phyloP scores from a whole-genome alignment of 2,888 invertebrate species.

The Xanthorhoe spadicearia region DNA sequence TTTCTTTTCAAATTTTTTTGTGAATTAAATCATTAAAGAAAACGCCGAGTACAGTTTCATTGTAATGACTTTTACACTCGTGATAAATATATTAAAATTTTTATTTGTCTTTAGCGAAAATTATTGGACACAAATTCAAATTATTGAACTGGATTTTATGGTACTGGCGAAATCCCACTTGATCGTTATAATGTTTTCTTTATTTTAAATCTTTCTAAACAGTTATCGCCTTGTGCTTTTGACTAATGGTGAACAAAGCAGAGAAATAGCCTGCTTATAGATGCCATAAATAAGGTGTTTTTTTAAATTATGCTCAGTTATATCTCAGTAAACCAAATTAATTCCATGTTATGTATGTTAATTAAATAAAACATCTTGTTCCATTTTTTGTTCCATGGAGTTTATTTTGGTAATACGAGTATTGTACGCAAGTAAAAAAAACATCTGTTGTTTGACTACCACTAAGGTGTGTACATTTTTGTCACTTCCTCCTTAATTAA shows the following conservation, averaged over 20 bases:
- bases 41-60: not conserved
- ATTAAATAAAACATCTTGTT: too few relatives aligned
- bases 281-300: too few relatives aligned
- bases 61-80: not conserved
- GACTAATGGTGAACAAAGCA: too few relatives aligned
- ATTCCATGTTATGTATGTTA: too few relatives aligned
- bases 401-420: constrained; percentile 1
- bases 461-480: constrained; percentile 14
- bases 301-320: too few relatives aligned
- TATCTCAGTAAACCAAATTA: too few relatives aligned
- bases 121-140: too few relatives aligned
- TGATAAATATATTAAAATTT: too few relatives aligned
- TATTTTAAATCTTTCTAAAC: too few relatives aligned
- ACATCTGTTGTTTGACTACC: constrained; percentile 1
- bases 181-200: not conserved
- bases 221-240: too few relatives aligned
- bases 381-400: not conserved
- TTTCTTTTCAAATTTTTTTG: not conserved
- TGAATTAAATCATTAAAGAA: not conserved
- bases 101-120: too few relatives aligned
- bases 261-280: too few relatives aligned
- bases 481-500: constrained; percentile 15
- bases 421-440: not conserved
- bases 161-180: not conserved
- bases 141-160: not conserved